Conservation (phyloP, 2,888 invertebrate species). For the Amblyjoppa fuscipennis region DNA sequence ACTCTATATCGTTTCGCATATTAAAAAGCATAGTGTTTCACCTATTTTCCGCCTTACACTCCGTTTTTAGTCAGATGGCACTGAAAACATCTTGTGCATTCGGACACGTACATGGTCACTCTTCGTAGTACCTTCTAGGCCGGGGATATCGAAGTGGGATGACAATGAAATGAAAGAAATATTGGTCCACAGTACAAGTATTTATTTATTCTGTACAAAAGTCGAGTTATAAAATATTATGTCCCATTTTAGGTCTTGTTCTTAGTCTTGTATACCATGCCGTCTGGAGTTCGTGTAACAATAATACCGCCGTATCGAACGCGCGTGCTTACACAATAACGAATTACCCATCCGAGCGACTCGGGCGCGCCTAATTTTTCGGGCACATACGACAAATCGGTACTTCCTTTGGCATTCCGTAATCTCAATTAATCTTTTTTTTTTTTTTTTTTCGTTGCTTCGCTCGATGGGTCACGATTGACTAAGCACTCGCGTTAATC, state of each 20-base stretch:
- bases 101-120: too few relatives aligned
- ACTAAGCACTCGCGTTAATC: constrained; percentile 70
- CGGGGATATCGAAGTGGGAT: constrained; percentile 32
- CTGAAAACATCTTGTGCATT: background rate
- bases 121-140: background rate
- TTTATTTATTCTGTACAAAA: constrained; percentile 84
- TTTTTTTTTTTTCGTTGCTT: constrained; percentile 30
- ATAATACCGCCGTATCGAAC: constrained; percentile 78
- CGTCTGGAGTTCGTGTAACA: constrained; percentile 82
- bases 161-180: constrained; percentile 83
- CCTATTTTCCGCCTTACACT: background rate
- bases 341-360: constrained; percentile 27
- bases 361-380: background rate
- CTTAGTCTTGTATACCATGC: constrained; percentile 83
- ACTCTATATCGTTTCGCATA: too few relatives aligned
- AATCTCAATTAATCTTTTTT: constrained; percentile 19
- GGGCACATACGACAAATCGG: constrained; percentile 16
- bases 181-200: constrained; percentile 84
- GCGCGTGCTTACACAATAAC: constrained; percentile 71
- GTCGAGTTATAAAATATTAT: constrained; percentile 84
- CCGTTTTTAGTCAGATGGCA: background rate
- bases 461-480: constrained; percentile 62
- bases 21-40: too few relatives aligned
- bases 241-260: constrained; percentile 83
- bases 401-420: background rate